Conservation (phyloP, 2,113 vertebrate species). For the Strix aluco region DNA sequence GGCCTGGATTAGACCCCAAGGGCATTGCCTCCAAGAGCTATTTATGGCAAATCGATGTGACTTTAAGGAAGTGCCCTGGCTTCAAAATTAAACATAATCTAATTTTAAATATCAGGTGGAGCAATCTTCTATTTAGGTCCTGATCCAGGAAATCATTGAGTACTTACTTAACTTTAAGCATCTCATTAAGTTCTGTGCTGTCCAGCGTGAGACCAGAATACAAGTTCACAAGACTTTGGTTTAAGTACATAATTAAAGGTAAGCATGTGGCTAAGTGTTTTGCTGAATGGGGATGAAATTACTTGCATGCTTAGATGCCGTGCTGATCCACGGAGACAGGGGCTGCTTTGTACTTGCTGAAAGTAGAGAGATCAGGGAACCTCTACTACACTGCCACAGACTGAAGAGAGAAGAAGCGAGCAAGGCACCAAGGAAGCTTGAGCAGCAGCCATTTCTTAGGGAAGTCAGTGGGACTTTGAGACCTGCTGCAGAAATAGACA, state of each 20-base stretch:
- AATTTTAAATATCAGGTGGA: conserved; percentile 21
- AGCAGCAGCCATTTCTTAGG: neutral
- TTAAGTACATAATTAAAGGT: conserved; percentile 57
- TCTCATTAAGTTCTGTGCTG: conserved; percentile 6
- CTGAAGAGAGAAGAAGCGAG: rapidly evolving
- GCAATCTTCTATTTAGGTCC: conserved; percentile 24
- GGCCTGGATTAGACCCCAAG: neutral
- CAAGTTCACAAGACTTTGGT: neutral
- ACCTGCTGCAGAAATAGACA: neutral
- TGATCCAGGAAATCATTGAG: conserved; percentile 45
- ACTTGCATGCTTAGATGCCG: neutral
- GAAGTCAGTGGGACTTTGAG: neutral
- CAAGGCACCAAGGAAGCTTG: neutral
- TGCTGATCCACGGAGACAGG: neutral
- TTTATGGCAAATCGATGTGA: neutral
- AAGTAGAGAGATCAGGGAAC: neutral
- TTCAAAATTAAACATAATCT: neutral
- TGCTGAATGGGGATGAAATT: neutral
- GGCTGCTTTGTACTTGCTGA: neutral
- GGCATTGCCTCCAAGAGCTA: neutral
- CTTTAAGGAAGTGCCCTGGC: neutral
- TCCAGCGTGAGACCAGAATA: neutral
- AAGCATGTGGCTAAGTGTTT: conserved; percentile 33
- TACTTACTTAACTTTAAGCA: neutral
- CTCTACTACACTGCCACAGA: rapidly evolving